phyloP scores from a whole-genome alignment of 2,888 invertebrate genomes.

The Chrysopilus asiliformis region DNA sequence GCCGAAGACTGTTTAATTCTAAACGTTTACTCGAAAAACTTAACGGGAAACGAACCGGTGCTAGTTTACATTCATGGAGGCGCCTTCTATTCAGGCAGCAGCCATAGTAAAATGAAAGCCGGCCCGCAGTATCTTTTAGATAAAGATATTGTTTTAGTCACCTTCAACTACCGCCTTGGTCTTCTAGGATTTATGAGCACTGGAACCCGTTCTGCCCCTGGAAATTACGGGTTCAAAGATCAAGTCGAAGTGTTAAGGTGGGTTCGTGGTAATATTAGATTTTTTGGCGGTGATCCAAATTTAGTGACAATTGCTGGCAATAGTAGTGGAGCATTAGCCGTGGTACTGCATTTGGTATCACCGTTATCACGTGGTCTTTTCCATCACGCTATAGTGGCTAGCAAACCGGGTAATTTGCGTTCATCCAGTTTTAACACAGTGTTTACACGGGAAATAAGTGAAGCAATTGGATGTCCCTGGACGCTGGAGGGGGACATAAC shows the following conservation, averaged over 20 bases:
- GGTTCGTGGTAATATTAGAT: constrained; percentile 46
- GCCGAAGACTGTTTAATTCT: constrained; percentile 46
- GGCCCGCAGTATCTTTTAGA: constrained; percentile 28
- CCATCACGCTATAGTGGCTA: constrained; percentile 53
- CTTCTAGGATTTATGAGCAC: constrained; percentile 44
- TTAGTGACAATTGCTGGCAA: constrained; percentile 46
- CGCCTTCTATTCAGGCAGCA: neutral
- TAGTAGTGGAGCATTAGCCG: neutral
- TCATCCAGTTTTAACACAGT: too few species aligned
- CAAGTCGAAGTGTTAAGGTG: constrained; percentile 50
- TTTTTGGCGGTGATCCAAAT: constrained; percentile 51
- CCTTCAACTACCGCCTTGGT: constrained; percentile 29
- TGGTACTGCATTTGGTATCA: constrained; percentile 38
- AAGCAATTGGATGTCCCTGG: too few species aligned
- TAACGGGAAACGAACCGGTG: neutral
- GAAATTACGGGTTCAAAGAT: constrained; percentile 54
- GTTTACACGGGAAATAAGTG: too few species aligned
- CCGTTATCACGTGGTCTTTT: constrained; percentile 51
- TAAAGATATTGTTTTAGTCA: constrained; percentile 25
- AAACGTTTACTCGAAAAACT: constrained; percentile 40
- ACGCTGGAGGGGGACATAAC: too few species aligned
- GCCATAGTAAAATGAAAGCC: constrained; percentile 9
- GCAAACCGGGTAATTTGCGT: too few species aligned
- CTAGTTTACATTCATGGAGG: constrained; percentile 2
- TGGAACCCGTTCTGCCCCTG: constrained; percentile 45